Base-by-base conservation (phyloP, 1,140 invertebrate genomes). In the Leptoteleia sp. region DNA sequence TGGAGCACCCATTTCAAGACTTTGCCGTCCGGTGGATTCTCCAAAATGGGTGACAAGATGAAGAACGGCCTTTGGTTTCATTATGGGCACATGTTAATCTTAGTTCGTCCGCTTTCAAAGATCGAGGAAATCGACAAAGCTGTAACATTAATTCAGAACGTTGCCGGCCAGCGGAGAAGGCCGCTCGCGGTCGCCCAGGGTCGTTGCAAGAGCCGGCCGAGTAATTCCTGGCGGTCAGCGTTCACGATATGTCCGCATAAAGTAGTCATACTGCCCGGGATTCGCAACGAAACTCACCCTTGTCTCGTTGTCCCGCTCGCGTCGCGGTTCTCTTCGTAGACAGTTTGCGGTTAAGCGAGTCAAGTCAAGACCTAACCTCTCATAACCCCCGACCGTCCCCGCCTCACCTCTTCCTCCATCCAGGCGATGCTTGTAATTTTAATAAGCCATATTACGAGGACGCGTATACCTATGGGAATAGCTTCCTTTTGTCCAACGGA, bases 91-190 rank as follows among this genome's bases (percentile, higher is more conserved):
- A 45, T 68, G 83, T 84, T 84, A 84, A 86, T 84, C 76, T 79
- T 59, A 78, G 64, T 79, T 83, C 80, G 79, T 80, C 71, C 52
- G 57, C 6, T 22, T 45, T 65, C 65, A 43, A 62, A 77, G 78
- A 80, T 59, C 62, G 45, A 70, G 79, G 76, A 82, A 88, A 85
- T 85, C 81, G 81, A 55, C 76, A 76, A 82, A 82, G 86, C 84
- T 84, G 87, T 89, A 89, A 87, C 85, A 89, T 89, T 89, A 88
- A 89, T 89, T 83, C 81, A 68, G 76, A 76, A 81, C 59, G 75
- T 54, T 67, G 73, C 35, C 42, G 52, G 75, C 70, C 43, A 54
- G 17, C 43, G 67, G 72, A 62, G 67, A 42, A 64, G 65, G 62
- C 68, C 78, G 11, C 70, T 82, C 76, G 84, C 55, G 81, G 81